Evolutionary conservation across 2,888 invertebrate genomes (phyloP).

Genomic region (Endotricha flammealis): DNA sequence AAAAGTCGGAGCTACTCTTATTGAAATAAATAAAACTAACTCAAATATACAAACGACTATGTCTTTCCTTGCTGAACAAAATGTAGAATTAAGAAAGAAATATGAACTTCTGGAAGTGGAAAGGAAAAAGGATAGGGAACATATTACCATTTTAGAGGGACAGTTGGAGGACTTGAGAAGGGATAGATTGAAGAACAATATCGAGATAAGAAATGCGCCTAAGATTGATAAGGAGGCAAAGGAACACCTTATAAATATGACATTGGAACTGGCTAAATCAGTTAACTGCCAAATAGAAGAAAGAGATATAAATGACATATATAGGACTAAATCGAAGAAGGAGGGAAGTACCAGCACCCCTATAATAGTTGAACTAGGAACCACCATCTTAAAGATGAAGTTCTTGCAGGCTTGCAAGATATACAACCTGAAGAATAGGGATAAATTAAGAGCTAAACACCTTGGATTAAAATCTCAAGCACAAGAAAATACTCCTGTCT

Average conservation of each 20-base stretch:
- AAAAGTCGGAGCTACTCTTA: background rate
- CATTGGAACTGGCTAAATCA: conserved; percentile 7
- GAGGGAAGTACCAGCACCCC: background rate
- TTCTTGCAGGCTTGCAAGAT: conserved; percentile 3
- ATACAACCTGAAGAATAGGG: background rate
- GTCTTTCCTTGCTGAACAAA: conserved; percentile 12
- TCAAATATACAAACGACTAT: conserved; percentile 12
- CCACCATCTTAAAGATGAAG: conserved; percentile 1
- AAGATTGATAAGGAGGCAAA: conserved; percentile 11
- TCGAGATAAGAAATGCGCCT: conserved; percentile 16
- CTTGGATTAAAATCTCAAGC: too few species aligned
- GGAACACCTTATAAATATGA: conserved; percentile 15
- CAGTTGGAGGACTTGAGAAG: conserved; percentile 13
- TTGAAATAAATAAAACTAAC: conserved; percentile 8
- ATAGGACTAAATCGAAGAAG: conserved; percentile 8
- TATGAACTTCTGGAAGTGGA: conserved; percentile 10
- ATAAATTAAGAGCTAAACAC: too few species aligned
- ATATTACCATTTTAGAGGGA: conserved; percentile 13
- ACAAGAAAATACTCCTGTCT: background rate
- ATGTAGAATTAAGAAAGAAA: conserved; percentile 12
- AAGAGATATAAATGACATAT: conserved; percentile 11
- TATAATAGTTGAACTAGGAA: conserved; percentile 9
- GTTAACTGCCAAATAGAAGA: conserved; percentile 8
- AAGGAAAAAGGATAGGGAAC: conserved; percentile 11
- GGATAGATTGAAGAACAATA: conserved; percentile 7